Conservation (phyloP, 92 coral and sea anemone genomes). For the Meandrina meandrites region DNA sequence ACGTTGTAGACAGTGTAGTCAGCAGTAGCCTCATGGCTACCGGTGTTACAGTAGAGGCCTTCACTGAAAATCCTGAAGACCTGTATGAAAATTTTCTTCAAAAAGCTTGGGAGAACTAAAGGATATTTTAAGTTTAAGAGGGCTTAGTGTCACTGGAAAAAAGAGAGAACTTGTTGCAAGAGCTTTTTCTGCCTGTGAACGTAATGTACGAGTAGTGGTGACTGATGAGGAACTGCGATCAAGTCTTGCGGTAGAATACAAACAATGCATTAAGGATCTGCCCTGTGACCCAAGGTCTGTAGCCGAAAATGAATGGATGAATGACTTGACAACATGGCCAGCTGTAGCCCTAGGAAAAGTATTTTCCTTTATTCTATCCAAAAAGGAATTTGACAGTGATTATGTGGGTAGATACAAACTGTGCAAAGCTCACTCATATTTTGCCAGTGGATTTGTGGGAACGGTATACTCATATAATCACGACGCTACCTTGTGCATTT, state of each 20-base stretch:
- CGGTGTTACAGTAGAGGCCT: neutral
- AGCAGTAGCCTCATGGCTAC: too few species aligned
- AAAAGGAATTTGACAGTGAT: constrained; percentile 33
- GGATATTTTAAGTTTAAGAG: constrained; percentile 46
- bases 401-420: constrained; percentile 41
- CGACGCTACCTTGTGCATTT: neutral
- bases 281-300: constrained; percentile 32
- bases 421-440: constrained; percentile 42
- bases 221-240: constrained; percentile 33
- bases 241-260: constrained; percentile 24
- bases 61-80: neutral
- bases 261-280: constrained; percentile 26
- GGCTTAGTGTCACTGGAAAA: constrained; percentile 42
- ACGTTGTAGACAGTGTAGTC: too few species aligned
- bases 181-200: constrained; percentile 33
- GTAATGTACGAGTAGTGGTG: constrained; percentile 10
- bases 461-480: constrained; percentile 13
- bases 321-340: constrained; percentile 5
- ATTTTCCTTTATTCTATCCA: constrained; percentile 25
- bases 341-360: constrained; percentile 8
- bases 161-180: constrained; percentile 54
- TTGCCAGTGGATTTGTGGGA: constrained; percentile 47
- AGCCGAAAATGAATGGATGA: neutral
- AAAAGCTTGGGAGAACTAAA: constrained; percentile 55
- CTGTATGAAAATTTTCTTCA: constrained; percentile 51